phyloP scores from a whole-genome alignment of 2,888 invertebrate genomes.

The Anthophora plumipes region DNA sequence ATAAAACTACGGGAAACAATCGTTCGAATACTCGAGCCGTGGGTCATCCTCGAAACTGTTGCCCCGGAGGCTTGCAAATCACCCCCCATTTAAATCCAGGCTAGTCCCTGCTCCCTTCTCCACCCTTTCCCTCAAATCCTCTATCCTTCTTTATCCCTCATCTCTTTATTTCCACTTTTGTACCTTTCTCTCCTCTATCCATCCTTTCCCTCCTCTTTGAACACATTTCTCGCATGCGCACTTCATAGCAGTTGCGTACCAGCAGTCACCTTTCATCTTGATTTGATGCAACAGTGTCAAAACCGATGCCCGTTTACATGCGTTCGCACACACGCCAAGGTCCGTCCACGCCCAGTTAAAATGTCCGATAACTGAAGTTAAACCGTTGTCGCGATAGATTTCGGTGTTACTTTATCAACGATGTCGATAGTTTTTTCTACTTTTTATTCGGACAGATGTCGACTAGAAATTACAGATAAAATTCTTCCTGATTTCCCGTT shows the following conservation, averaged over 20 bases:
- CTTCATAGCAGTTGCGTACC: slow-evolving; percentile 13
- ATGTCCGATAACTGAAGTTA: no score
- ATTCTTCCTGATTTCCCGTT: no score
- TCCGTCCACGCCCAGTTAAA: slow-evolving; percentile 18
- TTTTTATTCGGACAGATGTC: no score
- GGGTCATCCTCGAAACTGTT: slow-evolving; percentile 68
- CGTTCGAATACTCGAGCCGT: slow-evolving; percentile 65
- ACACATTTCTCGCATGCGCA: slow-evolving; percentile 10
- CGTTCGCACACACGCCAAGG: slow-evolving; percentile 5
- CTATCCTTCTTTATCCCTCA: slow-evolving; percentile 39
- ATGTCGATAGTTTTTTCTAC: no score
- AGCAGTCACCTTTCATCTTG: slow-evolving; percentile 44
- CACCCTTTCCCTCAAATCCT: slow-evolving; percentile 25
- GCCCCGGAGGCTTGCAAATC: slow-evolving; percentile 68
- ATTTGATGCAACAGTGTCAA: slow-evolving; percentile 29
- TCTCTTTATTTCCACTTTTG: slow-evolving; percentile 27
- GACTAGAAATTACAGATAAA: no score
- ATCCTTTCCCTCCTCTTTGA: slow-evolving; percentile 25
- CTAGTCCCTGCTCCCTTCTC: slow-evolving; percentile 22
- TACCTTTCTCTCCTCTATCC: slow-evolving; percentile 34
- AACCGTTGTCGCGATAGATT: no score
- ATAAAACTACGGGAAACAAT: slow-evolving; percentile 77
- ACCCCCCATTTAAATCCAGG: slow-evolving; percentile 71
- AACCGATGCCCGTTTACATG: slow-evolving; percentile 32
- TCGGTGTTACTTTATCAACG: no score